Base-by-base conservation (phyloP, 2,888 invertebrate species). In the Branchipolynoe longqiensis region DNA sequence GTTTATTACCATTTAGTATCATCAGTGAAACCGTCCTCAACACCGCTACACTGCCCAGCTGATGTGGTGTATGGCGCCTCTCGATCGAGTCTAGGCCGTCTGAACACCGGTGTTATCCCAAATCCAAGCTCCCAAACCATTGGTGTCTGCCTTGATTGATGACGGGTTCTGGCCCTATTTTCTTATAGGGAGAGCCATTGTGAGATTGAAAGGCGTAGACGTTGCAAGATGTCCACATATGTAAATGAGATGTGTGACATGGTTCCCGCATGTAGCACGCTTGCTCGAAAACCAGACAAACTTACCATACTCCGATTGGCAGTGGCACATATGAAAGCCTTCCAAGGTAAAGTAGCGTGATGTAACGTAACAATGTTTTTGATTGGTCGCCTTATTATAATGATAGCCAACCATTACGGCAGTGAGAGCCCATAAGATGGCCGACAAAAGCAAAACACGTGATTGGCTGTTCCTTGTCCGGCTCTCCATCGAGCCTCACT, bases 171-270 rank as follows among this genome's bases (percentile, higher is more conserved):
- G 78, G 78, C 78, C 78, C 33, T 54, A 58, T 58, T 58, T 82
- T 83, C 38, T 36, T 74, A 54, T 94, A 97, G 98, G 94, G 98
- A 98, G 95, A 98, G 98, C 94, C 98, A 98, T 95, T 98, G 98
- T 94, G 98, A 99, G 95, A 99, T 99, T 94, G 99, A 99, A 94
- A 96, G 99, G 91, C 96, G 99, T 91, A 95, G 99, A 92, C 96
- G 99, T 91, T 99, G 99, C 95, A 99, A 99, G 96, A 99, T 99
- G 99, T 99, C 99, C 91, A 98, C 98, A 91, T 99, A 99, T 95
- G 99, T 99, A 94, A 98, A 98, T 92, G 99, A 99, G 95, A 95
- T 99, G 91, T 98, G 98, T 89, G 98, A 99, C 95, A 99, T 99
- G 99, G 98, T 99, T 93, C 99, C 99, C 92, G 98, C 98, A 92